Conservation (phyloP, 1,140 invertebrate genomes). For the Sitodiplosis mosellana region DNA sequence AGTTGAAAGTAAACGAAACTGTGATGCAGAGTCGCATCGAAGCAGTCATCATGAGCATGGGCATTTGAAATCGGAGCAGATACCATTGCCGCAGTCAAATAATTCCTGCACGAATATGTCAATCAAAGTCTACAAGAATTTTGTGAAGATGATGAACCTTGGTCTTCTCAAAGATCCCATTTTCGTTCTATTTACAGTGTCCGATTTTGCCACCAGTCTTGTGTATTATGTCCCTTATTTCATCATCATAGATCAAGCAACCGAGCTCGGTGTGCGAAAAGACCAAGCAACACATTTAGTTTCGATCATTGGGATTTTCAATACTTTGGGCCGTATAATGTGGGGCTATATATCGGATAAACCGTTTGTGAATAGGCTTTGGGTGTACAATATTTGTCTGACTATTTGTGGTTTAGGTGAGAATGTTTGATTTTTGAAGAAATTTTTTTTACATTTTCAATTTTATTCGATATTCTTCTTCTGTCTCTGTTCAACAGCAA, state of each 20-base stretch:
- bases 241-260: conserved; percentile 51
- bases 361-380: conserved; percentile 68
- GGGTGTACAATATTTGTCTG: conserved; percentile 74
- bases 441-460: too few species aligned
- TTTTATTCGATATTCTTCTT: too few species aligned
- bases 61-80: conserved; percentile 10
- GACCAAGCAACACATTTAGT: conserved; percentile 45
- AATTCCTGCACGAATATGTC: conserved; percentile 30
- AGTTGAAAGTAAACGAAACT: too few species aligned
- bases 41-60: too few species aligned
- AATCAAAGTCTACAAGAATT: conserved; percentile 40
- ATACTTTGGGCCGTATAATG: conserved; percentile 71
- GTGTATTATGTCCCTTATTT: conserved; percentile 92
- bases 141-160: conserved; percentile 71
- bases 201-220: conserved; percentile 90
- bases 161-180: conserved; percentile 64
- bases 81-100: too few species aligned
- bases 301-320: conserved; percentile 62
- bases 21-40: too few species aligned
- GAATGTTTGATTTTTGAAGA: conserved; percentile 8
- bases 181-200: conserved; percentile 78
- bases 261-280: conserved; percentile 33
- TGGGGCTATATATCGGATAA: conserved; percentile 75
- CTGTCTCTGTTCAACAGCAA: conserved; percentile 42
- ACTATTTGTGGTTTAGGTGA: conserved; percentile 67